phyloP scores from a whole-genome alignment of 64 coral and sea anemone genomes.

The Stylophora pistillata region DNA sequence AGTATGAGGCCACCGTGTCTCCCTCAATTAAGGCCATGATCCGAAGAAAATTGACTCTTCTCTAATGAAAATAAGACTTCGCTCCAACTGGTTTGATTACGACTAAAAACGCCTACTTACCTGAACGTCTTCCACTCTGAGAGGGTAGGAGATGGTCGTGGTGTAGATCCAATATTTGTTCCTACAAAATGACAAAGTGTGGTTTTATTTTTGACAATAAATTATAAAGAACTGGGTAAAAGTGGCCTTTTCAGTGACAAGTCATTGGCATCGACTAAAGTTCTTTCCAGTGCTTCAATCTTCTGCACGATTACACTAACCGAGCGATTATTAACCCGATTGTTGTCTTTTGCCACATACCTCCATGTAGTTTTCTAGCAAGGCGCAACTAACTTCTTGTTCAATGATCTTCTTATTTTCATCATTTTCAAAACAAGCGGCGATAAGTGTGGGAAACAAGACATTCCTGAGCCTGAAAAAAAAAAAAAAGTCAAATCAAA shows the following conservation, averaged over 20 bases:
- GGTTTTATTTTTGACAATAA: neutral
- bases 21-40: too few species aligned
- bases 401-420: constrained; percentile 97
- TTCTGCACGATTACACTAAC: too few species aligned
- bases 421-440: constrained; percentile 87
- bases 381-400: constrained; percentile 98
- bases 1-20: too few species aligned
- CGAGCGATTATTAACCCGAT: too few species aligned
- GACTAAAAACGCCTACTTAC: neutral
- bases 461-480: constrained; percentile 79
- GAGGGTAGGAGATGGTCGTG: constrained; percentile 27
- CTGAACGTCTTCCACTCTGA: constrained; percentile 15
- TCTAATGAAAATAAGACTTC: too few species aligned
- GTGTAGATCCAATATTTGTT: constrained; percentile 46
- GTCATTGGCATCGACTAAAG: too few species aligned
- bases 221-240: too few species aligned
- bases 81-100: too few species aligned
- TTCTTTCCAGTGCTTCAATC: too few species aligned
- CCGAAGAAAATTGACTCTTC: too few species aligned
- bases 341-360: constrained; percentile 38
- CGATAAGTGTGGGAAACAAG: constrained; percentile 87
- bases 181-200: constrained; percentile 16
- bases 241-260: neutral
- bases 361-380: constrained; percentile 95
- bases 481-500: neutral